Conservation (phyloP, 2,888 invertebrate genomes). For the Clistopyga incitator region DNA sequence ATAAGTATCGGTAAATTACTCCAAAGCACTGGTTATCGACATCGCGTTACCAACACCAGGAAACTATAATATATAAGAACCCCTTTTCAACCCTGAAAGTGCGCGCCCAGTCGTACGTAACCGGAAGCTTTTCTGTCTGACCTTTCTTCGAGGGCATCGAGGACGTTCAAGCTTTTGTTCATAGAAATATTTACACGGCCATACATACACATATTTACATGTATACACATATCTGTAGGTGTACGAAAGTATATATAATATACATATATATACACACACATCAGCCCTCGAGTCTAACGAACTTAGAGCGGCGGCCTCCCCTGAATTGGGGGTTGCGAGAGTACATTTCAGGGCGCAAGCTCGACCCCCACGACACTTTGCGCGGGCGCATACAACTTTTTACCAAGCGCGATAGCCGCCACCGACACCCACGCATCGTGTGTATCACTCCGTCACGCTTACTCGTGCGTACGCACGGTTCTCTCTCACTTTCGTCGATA, state of each 20-base stretch:
- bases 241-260: too few species aligned
- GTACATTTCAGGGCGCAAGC: slow-evolving; percentile 64
- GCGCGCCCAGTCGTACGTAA: slow-evolving; percentile 63
- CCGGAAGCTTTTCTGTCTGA: slow-evolving; percentile 65
- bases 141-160: slow-evolving; percentile 50
- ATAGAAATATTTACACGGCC: not conserved
- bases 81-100: slow-evolving; percentile 3
- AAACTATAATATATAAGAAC: not conserved
- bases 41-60: slow-evolving; percentile 16
- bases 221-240: too few species aligned
- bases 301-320: slow-evolving; percentile 8
- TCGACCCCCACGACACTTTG: slow-evolving; percentile 59
- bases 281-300: slow-evolving; percentile 48
- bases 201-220: not conserved
- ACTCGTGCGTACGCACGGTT: slow-evolving; percentile 50
- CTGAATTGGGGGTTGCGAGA: slow-evolving; percentile 11
- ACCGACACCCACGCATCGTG: slow-evolving; percentile 20
- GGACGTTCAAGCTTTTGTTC: slow-evolving; percentile 20
- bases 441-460: slow-evolving; percentile 46
- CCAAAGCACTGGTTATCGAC: not conserved
- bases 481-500: slow-evolving; percentile 23
- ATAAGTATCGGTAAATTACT: not conserved
- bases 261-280: not conserved
- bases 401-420: slow-evolving; percentile 22
- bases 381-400: slow-evolving; percentile 54